Conservation (phyloP, 2,113 vertebrate genomes). For the Spea multiplicata region DNA sequence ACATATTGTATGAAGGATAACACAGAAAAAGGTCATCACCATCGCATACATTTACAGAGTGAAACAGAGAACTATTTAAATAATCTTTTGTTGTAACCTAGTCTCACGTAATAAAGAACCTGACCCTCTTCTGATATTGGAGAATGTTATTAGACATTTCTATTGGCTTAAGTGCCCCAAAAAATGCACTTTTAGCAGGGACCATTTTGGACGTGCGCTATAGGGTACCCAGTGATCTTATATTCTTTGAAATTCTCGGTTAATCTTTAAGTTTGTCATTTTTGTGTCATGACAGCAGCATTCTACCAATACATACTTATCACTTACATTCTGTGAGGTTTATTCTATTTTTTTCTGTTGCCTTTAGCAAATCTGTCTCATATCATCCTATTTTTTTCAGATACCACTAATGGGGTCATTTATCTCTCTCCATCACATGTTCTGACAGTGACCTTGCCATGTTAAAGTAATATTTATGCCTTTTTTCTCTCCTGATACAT, state of each 20-base stretch:
- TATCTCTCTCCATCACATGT: conserved; percentile 51
- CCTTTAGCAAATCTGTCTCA: neutral
- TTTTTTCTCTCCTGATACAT: conserved; percentile 16
- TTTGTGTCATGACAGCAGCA: neutral
- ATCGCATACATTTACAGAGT: too few species aligned
- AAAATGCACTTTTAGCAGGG: neutral
- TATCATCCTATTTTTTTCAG: conserved; percentile 2
- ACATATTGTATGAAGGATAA: too few species aligned
- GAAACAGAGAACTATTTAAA: too few species aligned
- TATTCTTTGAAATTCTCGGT: neutral
- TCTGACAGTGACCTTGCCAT: conserved; percentile 55
- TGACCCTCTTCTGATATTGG: neutral
- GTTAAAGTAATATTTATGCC: conserved; percentile 48
- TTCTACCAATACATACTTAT: conserved; percentile 6
- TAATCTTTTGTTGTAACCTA: too few species aligned
- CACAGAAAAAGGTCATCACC: too few species aligned
- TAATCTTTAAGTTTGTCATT: neutral
- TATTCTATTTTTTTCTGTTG: neutral
- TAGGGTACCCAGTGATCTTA: neutral
- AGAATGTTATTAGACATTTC: neutral
- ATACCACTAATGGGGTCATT: conserved; percentile 50
- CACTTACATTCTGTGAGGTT: conserved; percentile 1
- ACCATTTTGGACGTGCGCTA: neutral
- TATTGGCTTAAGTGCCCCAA: neutral
- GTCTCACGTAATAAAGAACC: neutral